phyloP scores from a whole-genome alignment of 2,888 invertebrate genomes.

The Cantharis rufa region DNA sequence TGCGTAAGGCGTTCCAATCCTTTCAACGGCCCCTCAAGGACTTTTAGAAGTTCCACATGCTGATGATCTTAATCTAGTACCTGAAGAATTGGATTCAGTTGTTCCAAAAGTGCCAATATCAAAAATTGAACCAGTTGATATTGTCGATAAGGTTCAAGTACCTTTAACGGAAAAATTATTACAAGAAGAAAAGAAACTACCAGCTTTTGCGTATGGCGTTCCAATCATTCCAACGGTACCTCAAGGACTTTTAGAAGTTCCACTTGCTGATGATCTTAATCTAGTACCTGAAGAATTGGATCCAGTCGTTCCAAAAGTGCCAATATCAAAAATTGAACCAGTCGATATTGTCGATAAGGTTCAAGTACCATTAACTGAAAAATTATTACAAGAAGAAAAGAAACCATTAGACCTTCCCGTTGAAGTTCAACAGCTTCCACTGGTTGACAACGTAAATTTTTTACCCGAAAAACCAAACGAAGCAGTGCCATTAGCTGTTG shows the following conservation, averaged over 20 bases:
- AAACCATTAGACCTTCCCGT: too few relatives aligned
- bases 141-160: too few relatives aligned
- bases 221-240: not conserved
- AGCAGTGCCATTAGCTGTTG: not conserved
- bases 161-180: too few relatives aligned
- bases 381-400: too few relatives aligned
- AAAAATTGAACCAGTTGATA: too few relatives aligned
- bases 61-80: not conserved
- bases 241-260: too few relatives aligned
- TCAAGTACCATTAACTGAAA: too few relatives aligned
- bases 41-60: not conserved
- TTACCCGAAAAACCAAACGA: not conserved
- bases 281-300: not conserved
- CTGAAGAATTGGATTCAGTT: not conserved
- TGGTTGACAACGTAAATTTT: not conserved
- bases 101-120: not conserved
- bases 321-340: not conserved
- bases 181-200: too few relatives aligned
- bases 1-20: not conserved
- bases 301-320: not conserved
- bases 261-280: not conserved
- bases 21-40: not conserved
- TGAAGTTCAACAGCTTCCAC: not conserved
- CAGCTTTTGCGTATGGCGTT: not conserved
- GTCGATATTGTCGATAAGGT: too few relatives aligned